phyloP scores from a whole-genome alignment of 2,888 invertebrate genomes.

The Ochlodes sylvanus region DNA sequence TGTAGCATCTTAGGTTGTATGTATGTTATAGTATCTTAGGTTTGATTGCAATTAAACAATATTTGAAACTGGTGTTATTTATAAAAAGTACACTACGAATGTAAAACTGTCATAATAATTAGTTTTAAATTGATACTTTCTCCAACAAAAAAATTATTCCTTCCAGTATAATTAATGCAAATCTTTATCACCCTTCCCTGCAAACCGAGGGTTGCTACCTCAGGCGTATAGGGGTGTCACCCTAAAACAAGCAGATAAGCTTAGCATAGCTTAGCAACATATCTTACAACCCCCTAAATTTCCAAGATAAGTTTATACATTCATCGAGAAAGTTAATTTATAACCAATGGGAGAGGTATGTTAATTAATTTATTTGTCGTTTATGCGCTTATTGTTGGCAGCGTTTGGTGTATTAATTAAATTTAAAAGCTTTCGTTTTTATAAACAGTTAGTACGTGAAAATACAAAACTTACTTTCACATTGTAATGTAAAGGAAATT shows the following conservation, averaged over 20 bases:
- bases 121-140: too few species aligned
- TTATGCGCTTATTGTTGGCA: conserved; percentile 15
- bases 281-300: conserved; percentile 53
- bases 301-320: conserved; percentile 51
- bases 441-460: neutral
- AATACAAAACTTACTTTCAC: neutral
- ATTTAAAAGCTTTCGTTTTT: conserved; percentile 23
- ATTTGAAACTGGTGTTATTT: too few species aligned
- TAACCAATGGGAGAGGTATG: conserved; percentile 12
- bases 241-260: conserved; percentile 11
- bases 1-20: too few species aligned
- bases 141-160: too few species aligned
- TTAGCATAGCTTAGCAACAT: conserved; percentile 31
- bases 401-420: conserved; percentile 16
- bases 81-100: too few species aligned
- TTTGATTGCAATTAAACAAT: too few species aligned
- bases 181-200: conserved; percentile 25
- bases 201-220: conserved; percentile 35
- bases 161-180: conserved; percentile 3
- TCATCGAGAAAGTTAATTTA: conserved; percentile 31
- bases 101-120: too few species aligned
- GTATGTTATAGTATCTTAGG: too few species aligned
- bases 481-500: too few species aligned
- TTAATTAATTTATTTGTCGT: conserved; percentile 27
- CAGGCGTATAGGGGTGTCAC: conserved; percentile 20